Percentiles rank a stretch among this genome's conserved stretches.
These are phyloP conservation scores for Phaetusa simplex DNA, from an alignment of 2,113 vertebrate species.

Conservation along the genomic window DNA sequence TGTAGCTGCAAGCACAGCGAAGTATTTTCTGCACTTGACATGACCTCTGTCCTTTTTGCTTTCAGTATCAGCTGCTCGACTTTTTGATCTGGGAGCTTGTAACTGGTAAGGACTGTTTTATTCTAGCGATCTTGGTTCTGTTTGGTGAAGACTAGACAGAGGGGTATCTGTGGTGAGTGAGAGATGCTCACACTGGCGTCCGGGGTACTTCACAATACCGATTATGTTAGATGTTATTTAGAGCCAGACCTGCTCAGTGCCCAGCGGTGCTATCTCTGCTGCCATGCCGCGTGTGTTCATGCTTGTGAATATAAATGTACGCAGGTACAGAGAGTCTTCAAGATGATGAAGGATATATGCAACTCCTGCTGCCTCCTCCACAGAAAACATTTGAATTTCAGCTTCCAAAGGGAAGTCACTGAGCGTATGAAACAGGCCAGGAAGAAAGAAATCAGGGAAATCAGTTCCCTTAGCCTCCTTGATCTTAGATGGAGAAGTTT, in stretches of 20 bases:
- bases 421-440: neutral
- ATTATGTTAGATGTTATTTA: neutral
- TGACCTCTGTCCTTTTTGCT: neutral
- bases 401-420: neutral
- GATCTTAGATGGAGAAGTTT: neutral
- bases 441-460: neutral
- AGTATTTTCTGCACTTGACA: neutral
- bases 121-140: neutral
- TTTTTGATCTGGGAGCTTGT: neutral
- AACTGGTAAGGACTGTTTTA: neutral
- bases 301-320: neutral
- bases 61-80: neutral
- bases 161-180: accelerated
- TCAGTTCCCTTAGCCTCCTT: neutral
- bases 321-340: neutral
- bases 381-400: neutral
- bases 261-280: neutral
- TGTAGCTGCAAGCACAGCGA: neutral
- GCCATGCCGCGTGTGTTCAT: neutral
- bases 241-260: neutral
- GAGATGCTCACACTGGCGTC: accelerated
- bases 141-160: neutral
- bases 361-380: neutral
- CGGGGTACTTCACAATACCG: neutral
- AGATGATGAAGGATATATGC: neutral